Percentiles rank a stretch among this genome's conserved stretches.
Conservation (phyloP, 2,113 vertebrate genomes). For the Myocastor coypus region DNA sequence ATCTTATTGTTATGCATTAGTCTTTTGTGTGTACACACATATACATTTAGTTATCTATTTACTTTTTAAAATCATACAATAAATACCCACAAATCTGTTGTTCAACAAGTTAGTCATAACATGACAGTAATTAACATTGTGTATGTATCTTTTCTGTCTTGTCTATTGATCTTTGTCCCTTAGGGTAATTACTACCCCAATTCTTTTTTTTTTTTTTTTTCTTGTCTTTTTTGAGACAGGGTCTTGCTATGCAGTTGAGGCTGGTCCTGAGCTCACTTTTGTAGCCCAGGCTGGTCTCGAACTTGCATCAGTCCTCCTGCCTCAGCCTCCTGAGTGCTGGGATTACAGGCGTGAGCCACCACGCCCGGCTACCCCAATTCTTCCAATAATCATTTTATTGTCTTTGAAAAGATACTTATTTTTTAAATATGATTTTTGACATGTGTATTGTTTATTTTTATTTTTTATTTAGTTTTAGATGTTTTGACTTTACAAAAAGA, state of each 20-base stretch:
- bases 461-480: conserved; percentile 1
- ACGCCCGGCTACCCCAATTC: background rate
- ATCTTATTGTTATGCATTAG: background rate
- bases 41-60: background rate
- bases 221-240: no score
- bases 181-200: background rate
- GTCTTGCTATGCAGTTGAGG: no score
- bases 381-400: conserved; percentile 27
- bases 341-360: no score
- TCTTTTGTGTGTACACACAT: background rate
- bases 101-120: background rate
- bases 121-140: background rate
- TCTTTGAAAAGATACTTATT: background rate
- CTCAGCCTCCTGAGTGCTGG: no score
- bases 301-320: no score
- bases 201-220: no score
- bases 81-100: background rate
- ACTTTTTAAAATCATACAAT: conserved; percentile 1
- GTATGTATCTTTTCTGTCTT: background rate
- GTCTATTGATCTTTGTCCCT: no score
- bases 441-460: background rate
- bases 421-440: background rate
- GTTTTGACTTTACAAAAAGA: conserved; percentile 15
- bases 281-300: no score
- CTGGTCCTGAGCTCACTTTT: no score